A percentile compares a stretch with the other conserved stretches of the same genome.
These are phyloP conservation scores for Cyanistes caeruleus DNA, from an alignment of 2,113 vertebrate genomes.

Conservation along the genomic window DNA sequence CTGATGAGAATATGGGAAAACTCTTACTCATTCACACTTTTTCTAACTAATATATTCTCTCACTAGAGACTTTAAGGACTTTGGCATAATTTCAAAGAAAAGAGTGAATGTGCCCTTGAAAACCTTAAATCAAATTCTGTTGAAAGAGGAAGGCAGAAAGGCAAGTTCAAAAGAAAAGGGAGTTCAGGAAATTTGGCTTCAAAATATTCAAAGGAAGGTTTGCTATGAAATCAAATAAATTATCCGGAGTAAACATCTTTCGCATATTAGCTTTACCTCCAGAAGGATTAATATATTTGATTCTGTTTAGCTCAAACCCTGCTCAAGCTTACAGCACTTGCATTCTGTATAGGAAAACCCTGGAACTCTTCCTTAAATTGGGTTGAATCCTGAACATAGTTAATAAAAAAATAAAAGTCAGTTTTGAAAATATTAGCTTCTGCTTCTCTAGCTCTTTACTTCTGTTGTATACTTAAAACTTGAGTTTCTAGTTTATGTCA, in stretches of 20 bases:
- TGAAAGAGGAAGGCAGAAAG: not conserved
- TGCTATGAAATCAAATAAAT: not conserved
- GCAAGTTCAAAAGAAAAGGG: not conserved
- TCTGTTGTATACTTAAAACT: not conserved
- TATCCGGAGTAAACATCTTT: not conserved
- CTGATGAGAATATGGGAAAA: not conserved
- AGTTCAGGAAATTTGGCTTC: not conserved
- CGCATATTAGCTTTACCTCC: not conserved
- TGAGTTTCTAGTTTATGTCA: not conserved
- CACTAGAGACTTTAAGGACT: not conserved
- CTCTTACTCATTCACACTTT: not conserved
- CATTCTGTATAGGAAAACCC: not conserved
- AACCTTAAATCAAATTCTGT: not conserved
- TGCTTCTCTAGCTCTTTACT: not conserved
- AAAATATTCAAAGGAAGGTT: not conserved
- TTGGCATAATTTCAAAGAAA: constrained; percentile 1
- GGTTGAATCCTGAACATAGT: not conserved
- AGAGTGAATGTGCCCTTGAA: not conserved
- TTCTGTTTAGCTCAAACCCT: not conserved
- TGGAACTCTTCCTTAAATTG: not conserved
- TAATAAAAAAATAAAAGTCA: not conserved
- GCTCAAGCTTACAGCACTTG: not conserved
- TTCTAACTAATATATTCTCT: not conserved
- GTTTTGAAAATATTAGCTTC: not conserved
- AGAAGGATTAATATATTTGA: not conserved